These are phyloP conservation scores for Drosophila nigrodunni DNA, from an alignment of 1,140 invertebrate genomes.

Conservation along the genomic window DNA sequence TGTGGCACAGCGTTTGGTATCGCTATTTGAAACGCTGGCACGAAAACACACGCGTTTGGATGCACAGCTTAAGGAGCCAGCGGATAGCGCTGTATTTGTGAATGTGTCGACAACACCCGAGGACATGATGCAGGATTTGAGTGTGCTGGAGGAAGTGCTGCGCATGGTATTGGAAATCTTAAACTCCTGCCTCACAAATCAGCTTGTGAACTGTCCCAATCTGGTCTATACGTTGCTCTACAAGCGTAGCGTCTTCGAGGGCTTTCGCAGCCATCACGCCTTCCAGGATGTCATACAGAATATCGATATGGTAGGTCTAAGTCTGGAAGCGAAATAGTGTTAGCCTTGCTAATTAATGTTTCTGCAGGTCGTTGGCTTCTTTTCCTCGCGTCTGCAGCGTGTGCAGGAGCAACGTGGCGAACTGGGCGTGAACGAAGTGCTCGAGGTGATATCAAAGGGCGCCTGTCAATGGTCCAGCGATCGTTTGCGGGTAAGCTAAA, in stretches of 20 bases:
- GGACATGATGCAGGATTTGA: constrained; percentile 92
- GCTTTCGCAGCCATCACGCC: constrained; percentile 93
- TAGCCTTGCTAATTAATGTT: too few relatives aligned
- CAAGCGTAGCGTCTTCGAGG: constrained; percentile 95
- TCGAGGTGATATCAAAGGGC: constrained; percentile 94
- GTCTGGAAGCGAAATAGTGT: too few relatives aligned
- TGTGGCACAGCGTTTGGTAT: constrained; percentile 96
- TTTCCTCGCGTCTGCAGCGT: constrained; percentile 90
- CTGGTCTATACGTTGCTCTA: constrained; percentile 98
- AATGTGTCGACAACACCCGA: constrained; percentile 79
- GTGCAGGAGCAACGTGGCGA: constrained; percentile 88
- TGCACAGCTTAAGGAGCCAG: constrained; percentile 81
- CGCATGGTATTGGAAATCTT: constrained; percentile 98
- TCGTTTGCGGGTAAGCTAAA: constrained; percentile 90
- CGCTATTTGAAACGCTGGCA: constrained; percentile 94
- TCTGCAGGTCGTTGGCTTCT: constrained; percentile 93
- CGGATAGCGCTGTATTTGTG: constrained; percentile 73
- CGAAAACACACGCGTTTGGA: constrained; percentile 90
- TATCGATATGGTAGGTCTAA: constrained; percentile 92
- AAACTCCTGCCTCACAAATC: constrained; percentile 95
- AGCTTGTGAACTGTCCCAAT: constrained; percentile 96
- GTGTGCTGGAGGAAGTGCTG: constrained; percentile 98
- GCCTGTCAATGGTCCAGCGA: constrained; percentile 95
- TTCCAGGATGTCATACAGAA: constrained; percentile 99
- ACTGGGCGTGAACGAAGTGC: constrained; percentile 93